Evolutionary conservation across 2,888 invertebrate genomes (phyloP), one percentile per base, ranked within the genome.

Genomic region (Molorchus minor): DNA sequence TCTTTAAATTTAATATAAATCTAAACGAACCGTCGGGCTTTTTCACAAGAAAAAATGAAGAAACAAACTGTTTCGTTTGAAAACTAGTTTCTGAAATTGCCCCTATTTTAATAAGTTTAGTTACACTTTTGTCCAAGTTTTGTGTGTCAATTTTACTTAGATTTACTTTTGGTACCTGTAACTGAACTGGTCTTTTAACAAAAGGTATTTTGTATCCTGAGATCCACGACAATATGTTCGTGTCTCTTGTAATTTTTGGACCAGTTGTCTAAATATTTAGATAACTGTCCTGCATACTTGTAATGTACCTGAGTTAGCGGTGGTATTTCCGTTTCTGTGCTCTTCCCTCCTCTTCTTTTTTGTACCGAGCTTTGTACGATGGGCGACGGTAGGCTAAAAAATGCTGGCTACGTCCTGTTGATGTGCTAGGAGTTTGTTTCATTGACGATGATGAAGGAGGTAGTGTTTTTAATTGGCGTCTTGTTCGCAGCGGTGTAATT

Each of bases 401-500:
- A 15, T 29, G 25, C 1, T 25, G 25, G 25, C 25, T 25, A 25
- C 25, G n/a, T n/a, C n/a, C n/a, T n/a, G n/a, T n/a, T n/a, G n/a
- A n/a, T n/a, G n/a, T n/a, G n/a, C n/a, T n/a, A n/a, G n/a, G n/a
- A n/a, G n/a, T n/a, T n/a, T n/a, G n/a, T n/a, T n/a, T n/a, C n/a
- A n/a, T n/a, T n/a, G n/a, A n/a, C n/a, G n/a, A n/a, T n/a, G n/a
- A n/a, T n/a, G n/a, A n/a, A n/a, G n/a, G n/a, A n/a, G n/a, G n/a
- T n/a, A n/a, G n/a, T n/a, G n/a, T n/a, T n/a, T n/a, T n/a, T n/a
- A n/a, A n/a, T n/a, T n/a, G n/a, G n/a, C n/a, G 17, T 15, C 5
- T 45, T 53, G 52, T 25, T 40, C 52, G 56, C 36, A n/a, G 41
- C 15, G 35, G 41, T 15, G 16, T 40, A 46, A 30, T 20, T 3